Percentiles rank a stretch among this genome's conserved stretches.
Conservation (phyloP, 2,888 invertebrate genomes). For the Nineta flava region DNA sequence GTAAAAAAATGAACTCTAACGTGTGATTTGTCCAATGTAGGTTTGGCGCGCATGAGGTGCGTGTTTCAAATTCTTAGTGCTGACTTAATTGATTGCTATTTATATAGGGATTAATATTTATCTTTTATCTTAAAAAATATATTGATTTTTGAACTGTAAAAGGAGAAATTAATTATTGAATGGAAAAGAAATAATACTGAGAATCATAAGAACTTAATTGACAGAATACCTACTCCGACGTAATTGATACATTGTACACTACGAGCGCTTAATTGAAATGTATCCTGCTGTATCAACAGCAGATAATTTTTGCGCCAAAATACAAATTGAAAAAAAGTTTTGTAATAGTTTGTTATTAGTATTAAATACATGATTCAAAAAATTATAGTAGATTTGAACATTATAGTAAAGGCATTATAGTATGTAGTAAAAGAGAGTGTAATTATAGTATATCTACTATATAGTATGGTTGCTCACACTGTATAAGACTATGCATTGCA, state of each 20-base stretch:
- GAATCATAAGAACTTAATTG: no score
- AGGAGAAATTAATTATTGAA: background rate
- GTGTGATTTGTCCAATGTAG: background rate
- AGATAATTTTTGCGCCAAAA: no score
- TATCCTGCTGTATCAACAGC: no score
- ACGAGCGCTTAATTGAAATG: no score
- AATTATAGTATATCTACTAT: background rate
- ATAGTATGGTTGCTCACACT: background rate
- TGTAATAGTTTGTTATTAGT: background rate
- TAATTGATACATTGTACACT: no score
- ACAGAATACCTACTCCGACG: no score
- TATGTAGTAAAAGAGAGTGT: background rate
- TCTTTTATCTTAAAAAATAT: background rate
- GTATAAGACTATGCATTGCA: no score
- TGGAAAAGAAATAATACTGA: background rate
- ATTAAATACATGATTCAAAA: no score
- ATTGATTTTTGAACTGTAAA: background rate
- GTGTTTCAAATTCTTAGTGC: background rate
- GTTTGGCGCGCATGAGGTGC: background rate
- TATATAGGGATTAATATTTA: conserved; percentile 1
- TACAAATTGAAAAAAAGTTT: background rate
- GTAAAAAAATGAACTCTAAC: background rate
- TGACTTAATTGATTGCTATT: background rate
- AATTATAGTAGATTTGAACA: background rate
- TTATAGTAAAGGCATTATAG: background rate